Percentiles rank a stretch among this genome's conserved stretches.
phyloP scores from a whole-genome alignment of 2,797 vertebrate species.

The Alcedo atthis region DNA sequence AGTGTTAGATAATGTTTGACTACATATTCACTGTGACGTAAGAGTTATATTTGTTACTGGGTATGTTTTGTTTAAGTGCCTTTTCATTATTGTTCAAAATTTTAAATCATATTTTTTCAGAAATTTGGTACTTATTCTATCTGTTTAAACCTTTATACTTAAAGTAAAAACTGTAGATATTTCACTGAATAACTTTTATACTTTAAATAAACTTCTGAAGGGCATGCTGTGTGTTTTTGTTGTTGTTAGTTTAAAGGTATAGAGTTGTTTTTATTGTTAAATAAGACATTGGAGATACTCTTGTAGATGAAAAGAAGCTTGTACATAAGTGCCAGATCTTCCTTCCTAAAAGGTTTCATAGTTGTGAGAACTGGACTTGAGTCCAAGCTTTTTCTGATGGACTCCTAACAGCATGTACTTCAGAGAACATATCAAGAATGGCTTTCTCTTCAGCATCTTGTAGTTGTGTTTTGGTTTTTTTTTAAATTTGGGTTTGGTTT shows the following conservation, averaged over 20 bases:
- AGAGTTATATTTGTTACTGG: constrained; percentile 49
- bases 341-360: background rate
- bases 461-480: background rate
- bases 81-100: constrained; percentile 35
- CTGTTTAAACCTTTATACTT: constrained; percentile 45
- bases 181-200: constrained; percentile 60
- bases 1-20: constrained; percentile 57
- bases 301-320: background rate
- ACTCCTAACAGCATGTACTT: background rate
- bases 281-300: background rate
- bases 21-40: constrained; percentile 55
- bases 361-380: background rate
- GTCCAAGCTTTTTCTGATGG: background rate
- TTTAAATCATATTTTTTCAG: constrained; percentile 58
- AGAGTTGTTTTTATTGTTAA: background rate
- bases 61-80: constrained; percentile 60
- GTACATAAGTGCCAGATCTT: background rate
- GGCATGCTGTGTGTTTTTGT: background rate
- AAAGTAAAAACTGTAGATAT: constrained; percentile 53
- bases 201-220: constrained; percentile 76
- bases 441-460: background rate
- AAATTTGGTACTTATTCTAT: constrained; percentile 42
- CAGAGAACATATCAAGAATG: background rate
- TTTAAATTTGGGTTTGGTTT: background rate
- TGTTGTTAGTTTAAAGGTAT: background rate